Base-by-base conservation (phyloP, 2,797 vertebrate species). In the Gymnodraco acuticeps region DNA sequence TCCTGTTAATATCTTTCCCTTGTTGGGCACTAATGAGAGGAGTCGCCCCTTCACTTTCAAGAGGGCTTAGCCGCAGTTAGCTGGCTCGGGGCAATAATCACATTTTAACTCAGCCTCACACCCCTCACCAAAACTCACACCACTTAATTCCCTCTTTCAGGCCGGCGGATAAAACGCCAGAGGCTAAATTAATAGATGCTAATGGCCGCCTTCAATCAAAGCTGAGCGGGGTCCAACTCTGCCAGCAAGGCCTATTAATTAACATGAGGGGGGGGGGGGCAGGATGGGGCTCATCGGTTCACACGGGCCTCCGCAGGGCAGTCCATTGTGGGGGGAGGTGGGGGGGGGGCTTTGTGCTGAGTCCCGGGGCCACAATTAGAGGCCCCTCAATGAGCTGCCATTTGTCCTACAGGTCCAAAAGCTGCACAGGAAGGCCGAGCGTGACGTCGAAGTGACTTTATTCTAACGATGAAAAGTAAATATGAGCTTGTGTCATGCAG, bases 151-250 rank as follows among this genome's bases (percentile, higher is more conserved):
- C 84, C 79, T 87, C 89, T 93, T 95, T 94, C 92, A 94, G 88
- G 15, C 60, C 59, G 3, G 46, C 51, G 19, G 59, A 89, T 90
- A 72, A 92, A 94, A 89, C 90, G 94, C 94, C 93, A 90, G 90
- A 94, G 94, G 94, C 94, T 66, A 91, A 94, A 93, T 94, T 94
- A 95, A 94, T 95, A 85, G 93, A 92, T 91, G 93, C 91, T 95
- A 94, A 95, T 95, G 93, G 93, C 70, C 74, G 64, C 88, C 92
- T 93, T 90, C 84, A 93, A 93, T 93, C 92, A 88, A 89, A 93
- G 90, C 90, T 76, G 84, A 92, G 84, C 80, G 13, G 88, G 90
- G 87, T 89, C 91, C 89, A 90, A 84, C 91, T 86, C 91, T 90
- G 88, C 89, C 83, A 87, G 88, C 84, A 70, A 92, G 92, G 90